Conservation (phyloP, 2,113 vertebrate genomes). For the Microtus pennsylvanicus region DNA sequence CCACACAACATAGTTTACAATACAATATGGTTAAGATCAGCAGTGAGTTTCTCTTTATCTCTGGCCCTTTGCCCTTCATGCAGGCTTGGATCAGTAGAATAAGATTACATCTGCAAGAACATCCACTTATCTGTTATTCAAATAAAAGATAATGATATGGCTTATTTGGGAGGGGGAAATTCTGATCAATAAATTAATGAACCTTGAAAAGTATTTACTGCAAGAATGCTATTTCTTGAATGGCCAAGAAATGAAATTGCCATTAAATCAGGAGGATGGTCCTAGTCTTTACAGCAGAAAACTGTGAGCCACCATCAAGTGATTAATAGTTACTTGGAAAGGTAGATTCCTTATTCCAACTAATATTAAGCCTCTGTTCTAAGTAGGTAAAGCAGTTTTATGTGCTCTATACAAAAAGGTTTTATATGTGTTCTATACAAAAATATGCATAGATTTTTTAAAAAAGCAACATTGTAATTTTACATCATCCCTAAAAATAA, state of each 20-base stretch:
- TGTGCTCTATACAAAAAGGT: background rate
- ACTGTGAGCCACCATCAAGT: background rate
- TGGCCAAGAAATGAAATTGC: background rate
- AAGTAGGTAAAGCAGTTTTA: background rate
- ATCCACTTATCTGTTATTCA: background rate
- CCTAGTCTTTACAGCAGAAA: background rate
- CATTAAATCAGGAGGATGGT: background rate
- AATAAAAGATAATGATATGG: background rate
- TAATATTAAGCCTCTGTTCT: background rate
- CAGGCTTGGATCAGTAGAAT: background rate
- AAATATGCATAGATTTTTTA: background rate
- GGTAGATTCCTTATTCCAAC: background rate
- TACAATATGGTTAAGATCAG: background rate
- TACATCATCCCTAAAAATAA: background rate
- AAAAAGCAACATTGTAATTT: background rate
- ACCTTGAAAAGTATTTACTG: background rate
- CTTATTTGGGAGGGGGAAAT: accelerated
- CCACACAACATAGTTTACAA: background rate
- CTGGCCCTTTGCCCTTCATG: background rate
- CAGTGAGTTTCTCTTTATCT: background rate
- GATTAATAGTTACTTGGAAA: background rate
- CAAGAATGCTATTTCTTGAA: background rate
- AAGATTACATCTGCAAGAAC: background rate
- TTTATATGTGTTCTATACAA: background rate
- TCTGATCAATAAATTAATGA: background rate